Percentiles rank a stretch among this genome's conserved stretches.
These are phyloP conservation scores for Philereme transversata DNA, from an alignment of 2,888 invertebrate species.

Conservation along the genomic window DNA sequence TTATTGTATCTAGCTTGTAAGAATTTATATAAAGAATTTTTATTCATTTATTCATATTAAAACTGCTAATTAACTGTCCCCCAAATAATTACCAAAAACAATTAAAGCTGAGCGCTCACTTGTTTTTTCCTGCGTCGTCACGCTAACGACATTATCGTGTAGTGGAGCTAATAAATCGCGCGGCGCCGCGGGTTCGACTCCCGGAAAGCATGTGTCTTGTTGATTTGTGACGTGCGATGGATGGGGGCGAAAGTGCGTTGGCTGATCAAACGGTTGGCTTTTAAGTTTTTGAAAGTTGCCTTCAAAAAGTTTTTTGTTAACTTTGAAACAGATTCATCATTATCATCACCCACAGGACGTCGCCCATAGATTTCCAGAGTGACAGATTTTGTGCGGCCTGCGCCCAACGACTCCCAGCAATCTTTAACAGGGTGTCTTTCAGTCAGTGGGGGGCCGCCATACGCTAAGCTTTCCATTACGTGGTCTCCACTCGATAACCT, in stretches of 20 bases:
- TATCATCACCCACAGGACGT: too few relatives aligned
- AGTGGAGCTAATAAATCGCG: slow-evolving; percentile 69
- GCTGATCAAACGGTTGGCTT: slow-evolving; percentile 31
- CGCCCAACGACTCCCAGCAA: too few relatives aligned
- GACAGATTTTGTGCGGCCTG: not conserved
- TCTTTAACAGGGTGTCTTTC: too few relatives aligned
- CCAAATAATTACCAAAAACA: not conserved
- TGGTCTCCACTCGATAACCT: too few relatives aligned
- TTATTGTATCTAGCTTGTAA: too few relatives aligned
- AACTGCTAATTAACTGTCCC: too few relatives aligned
- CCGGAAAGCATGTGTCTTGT: slow-evolving; percentile 78
- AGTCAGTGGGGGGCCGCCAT: too few relatives aligned
- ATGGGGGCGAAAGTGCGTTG: slow-evolving; percentile 54
- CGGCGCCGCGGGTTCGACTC: slow-evolving; percentile 66
- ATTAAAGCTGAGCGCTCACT: slow-evolving; percentile 28
- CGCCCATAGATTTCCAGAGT: not conserved
- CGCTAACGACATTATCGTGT: slow-evolving; percentile 64
- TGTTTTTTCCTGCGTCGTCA: slow-evolving; percentile 45
- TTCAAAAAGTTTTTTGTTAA: slow-evolving; percentile 9
- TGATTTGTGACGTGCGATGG: slow-evolving; percentile 77
- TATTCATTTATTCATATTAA: too few relatives aligned
- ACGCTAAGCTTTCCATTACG: too few relatives aligned
- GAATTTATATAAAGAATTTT: too few relatives aligned
- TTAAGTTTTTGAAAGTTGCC: slow-evolving; percentile 8
- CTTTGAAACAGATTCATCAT: not conserved